Evolutionary conservation across 2,888 invertebrate species (phyloP).

Genomic region (Idaea straminata): DNA sequence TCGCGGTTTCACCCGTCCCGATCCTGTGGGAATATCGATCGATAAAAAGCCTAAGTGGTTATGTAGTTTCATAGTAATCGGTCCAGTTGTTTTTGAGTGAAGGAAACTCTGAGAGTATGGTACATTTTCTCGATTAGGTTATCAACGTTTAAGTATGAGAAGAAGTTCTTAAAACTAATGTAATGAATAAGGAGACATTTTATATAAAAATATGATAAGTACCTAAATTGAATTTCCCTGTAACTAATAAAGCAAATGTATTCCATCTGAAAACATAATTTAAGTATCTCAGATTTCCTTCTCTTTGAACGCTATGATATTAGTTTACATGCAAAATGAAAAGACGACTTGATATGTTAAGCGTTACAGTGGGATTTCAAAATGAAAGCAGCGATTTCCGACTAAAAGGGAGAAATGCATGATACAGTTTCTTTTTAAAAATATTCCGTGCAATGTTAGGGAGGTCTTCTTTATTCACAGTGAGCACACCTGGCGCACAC

Average conservation of each 20-base stretch:
- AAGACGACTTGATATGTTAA: conserved; percentile 44
- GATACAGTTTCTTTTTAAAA: conserved; percentile 60
- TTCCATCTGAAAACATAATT: conserved; percentile 24
- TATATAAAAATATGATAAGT: no score
- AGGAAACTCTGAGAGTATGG: no score
- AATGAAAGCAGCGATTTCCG: conserved; percentile 54
- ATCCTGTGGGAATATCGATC: no score
- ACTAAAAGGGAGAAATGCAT: conserved; percentile 41
- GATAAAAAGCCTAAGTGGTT: no score
- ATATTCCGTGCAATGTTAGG: conserved; percentile 52
- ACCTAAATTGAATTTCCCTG: background rate
- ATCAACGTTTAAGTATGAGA: no score
- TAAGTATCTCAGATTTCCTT: conserved; percentile 21
- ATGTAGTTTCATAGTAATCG: no score
- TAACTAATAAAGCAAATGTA: conserved; percentile 16
- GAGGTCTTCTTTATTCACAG: conserved; percentile 60
- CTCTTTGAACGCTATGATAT: conserved; percentile 26
- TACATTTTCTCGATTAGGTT: no score
- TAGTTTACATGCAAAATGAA: conserved; percentile 30
- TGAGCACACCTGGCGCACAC: conserved; percentile 54
- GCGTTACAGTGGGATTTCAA: conserved; percentile 42
- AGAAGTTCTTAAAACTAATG: background rate
- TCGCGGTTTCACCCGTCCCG: no score
- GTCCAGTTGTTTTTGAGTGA: no score
- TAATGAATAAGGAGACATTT: no score